Conservation (phyloP, 2,888 invertebrate species). For the Nemurella pictetii region DNA sequence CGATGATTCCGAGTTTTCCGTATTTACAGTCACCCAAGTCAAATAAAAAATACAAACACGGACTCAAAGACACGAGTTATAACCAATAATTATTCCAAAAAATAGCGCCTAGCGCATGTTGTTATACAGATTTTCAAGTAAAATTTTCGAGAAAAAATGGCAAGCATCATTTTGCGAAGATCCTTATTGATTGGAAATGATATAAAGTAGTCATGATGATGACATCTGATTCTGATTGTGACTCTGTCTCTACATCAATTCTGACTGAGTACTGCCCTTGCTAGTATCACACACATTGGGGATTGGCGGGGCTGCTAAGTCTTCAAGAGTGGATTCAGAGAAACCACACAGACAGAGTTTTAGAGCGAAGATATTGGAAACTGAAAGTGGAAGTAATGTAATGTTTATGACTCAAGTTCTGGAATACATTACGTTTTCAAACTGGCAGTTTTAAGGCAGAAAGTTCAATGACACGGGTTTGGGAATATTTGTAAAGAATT, state of each 20-base stretch:
- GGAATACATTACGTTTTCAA: slow-evolving; percentile 7
- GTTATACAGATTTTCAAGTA: no score
- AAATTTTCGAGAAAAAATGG: no score
- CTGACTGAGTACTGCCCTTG: not conserved
- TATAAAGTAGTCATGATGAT: no score
- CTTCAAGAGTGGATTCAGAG: not conserved
- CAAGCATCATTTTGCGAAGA: no score
- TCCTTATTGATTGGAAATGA: no score
- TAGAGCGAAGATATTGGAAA: no score
- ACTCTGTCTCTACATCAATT: not conserved
- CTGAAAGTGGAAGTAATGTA: not conserved
- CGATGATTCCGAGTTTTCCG: no score
- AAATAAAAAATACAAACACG: no score
- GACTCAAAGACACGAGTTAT: no score
- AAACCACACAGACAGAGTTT: not conserved
- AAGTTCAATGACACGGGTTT: not conserved
- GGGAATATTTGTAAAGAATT: not conserved
- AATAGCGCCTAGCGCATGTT: no score
- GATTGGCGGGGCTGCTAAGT: not conserved
- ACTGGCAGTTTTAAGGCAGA: not conserved
- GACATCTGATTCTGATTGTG: not conserved
- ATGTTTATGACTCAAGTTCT: not conserved
- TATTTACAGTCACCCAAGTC: no score
- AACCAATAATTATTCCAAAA: no score
- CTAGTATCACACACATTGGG: not conserved